Conservation (phyloP, 2,113 vertebrate genomes). For the Taxidea taxus region DNA sequence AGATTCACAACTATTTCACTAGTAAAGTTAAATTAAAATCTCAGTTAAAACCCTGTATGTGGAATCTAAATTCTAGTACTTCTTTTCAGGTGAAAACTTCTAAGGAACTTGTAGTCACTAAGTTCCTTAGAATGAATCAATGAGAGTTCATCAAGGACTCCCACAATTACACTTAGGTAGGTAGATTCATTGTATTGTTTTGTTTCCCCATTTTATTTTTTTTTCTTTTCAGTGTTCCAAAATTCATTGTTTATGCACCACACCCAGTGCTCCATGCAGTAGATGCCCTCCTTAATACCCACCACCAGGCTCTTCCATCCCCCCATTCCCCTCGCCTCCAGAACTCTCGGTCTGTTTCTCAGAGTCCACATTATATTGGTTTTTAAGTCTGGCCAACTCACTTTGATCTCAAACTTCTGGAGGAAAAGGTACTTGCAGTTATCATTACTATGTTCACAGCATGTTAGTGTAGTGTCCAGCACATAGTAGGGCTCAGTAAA, state of each 20-base stretch:
- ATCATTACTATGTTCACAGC: background rate
- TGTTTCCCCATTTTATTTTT: too few species aligned
- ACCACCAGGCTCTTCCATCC: too few species aligned
- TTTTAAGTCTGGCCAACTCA: background rate
- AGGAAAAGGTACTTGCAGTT: background rate
- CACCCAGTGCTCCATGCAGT: too few species aligned
- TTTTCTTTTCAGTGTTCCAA: too few species aligned
- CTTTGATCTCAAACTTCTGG: background rate
- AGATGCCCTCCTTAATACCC: too few species aligned
- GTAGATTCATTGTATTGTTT: background rate
- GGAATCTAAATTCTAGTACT: background rate
- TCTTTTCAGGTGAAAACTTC: background rate
- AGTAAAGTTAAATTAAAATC: background rate
- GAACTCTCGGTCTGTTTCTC: too few species aligned
- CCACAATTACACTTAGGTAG: background rate
- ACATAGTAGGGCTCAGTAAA: background rate
- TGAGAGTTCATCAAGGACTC: background rate
- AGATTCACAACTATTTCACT: background rate
- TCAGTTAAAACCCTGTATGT: background rate
- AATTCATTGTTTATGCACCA: too few species aligned
- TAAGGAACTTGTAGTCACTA: background rate
- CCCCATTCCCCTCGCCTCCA: too few species aligned
- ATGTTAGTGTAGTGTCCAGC: background rate
- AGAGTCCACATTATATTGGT: background rate
- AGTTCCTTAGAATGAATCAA: background rate